A percentile compares a stretch with the other conserved stretches of the same genome.
phyloP scores from a whole-genome alignment of 2,113 vertebrate species.

The Tupaia tana region DNA sequence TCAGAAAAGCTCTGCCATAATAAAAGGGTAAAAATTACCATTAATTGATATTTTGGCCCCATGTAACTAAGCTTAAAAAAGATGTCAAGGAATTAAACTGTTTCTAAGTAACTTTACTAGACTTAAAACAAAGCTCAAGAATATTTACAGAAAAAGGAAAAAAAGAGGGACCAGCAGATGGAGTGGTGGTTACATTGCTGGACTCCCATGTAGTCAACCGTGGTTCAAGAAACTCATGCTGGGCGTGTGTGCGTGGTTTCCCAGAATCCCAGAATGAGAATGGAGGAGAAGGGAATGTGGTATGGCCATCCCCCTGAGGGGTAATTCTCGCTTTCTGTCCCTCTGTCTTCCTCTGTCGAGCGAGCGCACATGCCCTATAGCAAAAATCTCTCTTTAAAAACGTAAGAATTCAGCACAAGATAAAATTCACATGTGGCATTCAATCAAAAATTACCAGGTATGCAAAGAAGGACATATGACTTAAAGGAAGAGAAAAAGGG shows the following conservation, averaged over 20 bases:
- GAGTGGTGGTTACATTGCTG: too few relatives aligned
- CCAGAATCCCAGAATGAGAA: too few relatives aligned
- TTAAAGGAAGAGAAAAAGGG: not conserved
- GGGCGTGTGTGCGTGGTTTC: too few relatives aligned
- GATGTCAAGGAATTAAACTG: not conserved
- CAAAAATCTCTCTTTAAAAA: too few relatives aligned
- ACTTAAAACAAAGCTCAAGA: conserved; percentile 20
- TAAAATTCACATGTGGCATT: conserved; percentile 5
- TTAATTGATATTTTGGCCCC: not conserved
- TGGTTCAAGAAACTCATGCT: too few relatives aligned
- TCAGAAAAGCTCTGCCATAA: not conserved
- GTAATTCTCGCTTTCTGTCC: too few relatives aligned
- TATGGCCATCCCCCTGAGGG: too few relatives aligned
- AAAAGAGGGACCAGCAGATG: not conserved
- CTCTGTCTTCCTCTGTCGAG: too few relatives aligned
- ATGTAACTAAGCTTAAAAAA: not conserved
- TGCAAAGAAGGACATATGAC: not conserved
- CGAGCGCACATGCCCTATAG: too few relatives aligned
- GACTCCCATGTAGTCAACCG: too few relatives aligned
- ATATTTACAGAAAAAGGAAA: conserved; percentile 25
- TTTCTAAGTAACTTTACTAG: not conserved
- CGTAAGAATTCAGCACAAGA: not conserved
- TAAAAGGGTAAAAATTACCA: not conserved
- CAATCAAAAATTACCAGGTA: not conserved
- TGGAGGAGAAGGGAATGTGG: too few relatives aligned